These are phyloP conservation scores for Danaus melanippus DNA, from an alignment of 1,140 invertebrate genomes.

Conservation along the genomic window DNA sequence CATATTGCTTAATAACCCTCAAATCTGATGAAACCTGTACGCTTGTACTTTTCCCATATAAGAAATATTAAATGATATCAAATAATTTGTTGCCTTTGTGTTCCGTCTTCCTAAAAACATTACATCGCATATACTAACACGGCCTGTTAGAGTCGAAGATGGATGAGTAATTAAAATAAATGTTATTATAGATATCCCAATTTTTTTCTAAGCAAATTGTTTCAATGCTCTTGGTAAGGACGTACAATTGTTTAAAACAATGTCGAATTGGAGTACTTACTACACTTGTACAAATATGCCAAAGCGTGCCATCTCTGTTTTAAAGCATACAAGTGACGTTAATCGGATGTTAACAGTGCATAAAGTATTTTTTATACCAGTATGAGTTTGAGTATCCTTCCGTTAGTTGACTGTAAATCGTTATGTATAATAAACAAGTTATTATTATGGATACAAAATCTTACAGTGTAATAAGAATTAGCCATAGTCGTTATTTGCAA, in stretches of 20 bases:
- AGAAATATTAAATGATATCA: too few species aligned
- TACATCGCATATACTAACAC: too few species aligned
- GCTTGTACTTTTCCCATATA: too few species aligned
- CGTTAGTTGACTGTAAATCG: conserved; percentile 7
- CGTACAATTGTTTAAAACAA: conserved; percentile 13
- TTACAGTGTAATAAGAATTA: conserved; percentile 50
- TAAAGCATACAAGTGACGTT: conserved; percentile 19
- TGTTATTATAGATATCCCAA: too few species aligned
- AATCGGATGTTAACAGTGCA: conserved; percentile 10
- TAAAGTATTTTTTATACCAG: conserved; percentile 5
- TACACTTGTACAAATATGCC: conserved; percentile 54
- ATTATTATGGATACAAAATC: conserved; percentile 44
- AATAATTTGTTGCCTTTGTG: too few species aligned
- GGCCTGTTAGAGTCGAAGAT: too few species aligned
- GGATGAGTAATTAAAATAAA: too few species aligned
- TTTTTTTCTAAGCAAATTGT: too few species aligned
- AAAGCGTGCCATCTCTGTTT: conserved; percentile 48
- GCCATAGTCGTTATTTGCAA: conserved; percentile 49
- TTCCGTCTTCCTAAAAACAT: too few species aligned
- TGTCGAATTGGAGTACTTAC: conserved; percentile 32
- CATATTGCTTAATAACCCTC: too few species aligned
- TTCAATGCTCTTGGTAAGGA: conserved; percentile 8
- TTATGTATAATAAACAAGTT: conserved; percentile 47
- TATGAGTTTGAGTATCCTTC: conserved; percentile 6
- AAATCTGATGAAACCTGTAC: too few species aligned